Conservation (phyloP, 2,888 invertebrate species). For the Ophion ventricosus region DNA sequence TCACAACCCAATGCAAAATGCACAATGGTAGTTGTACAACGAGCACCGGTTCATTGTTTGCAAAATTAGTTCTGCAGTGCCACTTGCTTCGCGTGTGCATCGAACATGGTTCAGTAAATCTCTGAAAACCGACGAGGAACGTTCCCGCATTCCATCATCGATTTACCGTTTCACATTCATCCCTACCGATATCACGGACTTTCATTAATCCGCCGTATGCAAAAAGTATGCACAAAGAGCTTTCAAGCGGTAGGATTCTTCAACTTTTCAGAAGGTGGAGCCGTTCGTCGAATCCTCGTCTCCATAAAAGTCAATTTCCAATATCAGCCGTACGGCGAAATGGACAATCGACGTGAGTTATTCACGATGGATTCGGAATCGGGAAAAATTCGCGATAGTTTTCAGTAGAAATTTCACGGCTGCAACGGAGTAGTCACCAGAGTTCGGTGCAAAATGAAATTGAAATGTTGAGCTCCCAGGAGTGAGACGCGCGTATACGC, state of each 20-base stretch:
- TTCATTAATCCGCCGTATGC: neutral
- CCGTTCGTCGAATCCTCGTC: neutral
- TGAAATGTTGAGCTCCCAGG: constrained; percentile 51
- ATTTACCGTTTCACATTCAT: neutral
- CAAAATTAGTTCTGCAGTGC: neutral
- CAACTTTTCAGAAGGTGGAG: neutral
- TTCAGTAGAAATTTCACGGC: neutral
- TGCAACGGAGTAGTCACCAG: neutral
- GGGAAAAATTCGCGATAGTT: neutral
- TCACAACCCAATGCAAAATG: neutral
- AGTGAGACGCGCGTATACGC: constrained; percentile 32
- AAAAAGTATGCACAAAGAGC: neutral
- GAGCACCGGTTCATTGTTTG: neutral
- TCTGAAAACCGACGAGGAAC: neutral
- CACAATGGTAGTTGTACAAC: neutral
- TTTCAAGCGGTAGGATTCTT: neutral
- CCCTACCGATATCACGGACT: neutral
- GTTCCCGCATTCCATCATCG: neutral
- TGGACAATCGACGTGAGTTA: neutral
- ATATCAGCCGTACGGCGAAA: neutral
- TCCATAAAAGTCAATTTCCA: neutral
- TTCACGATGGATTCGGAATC: neutral
- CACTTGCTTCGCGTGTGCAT: neutral
- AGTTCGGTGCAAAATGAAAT: constrained; percentile 20
- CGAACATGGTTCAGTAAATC: neutral